Percentiles rank a stretch among this genome's conserved stretches.
Conservation (phyloP, 2,888 invertebrate genomes). For the Eustalomyia histrio region DNA sequence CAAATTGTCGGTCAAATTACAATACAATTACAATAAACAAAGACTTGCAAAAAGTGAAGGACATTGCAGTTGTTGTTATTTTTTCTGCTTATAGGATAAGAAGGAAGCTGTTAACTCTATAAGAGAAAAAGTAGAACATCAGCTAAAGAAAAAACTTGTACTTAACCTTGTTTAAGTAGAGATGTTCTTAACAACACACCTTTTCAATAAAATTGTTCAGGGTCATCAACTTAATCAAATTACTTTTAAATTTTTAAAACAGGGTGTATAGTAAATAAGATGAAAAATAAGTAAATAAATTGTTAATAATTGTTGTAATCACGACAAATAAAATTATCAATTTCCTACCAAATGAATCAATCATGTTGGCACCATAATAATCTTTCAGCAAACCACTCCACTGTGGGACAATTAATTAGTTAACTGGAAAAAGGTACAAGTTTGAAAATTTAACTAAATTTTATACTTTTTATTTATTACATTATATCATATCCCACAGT, state of each 20-base stretch:
- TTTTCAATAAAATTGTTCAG: constrained; percentile 30
- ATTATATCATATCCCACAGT: too few relatives aligned
- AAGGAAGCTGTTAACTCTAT: constrained; percentile 33
- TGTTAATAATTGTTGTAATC: background rate
- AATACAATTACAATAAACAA: too few relatives aligned
- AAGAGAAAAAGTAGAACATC: constrained; percentile 25
- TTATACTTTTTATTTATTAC: too few relatives aligned
- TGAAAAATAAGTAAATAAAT: too few relatives aligned
- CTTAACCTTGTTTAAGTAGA: background rate
- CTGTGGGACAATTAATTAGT: background rate
- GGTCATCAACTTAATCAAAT: constrained; percentile 50
- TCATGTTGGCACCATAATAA: background rate
- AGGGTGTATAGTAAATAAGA: background rate
- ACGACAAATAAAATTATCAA: background rate
- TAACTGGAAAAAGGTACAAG: background rate
- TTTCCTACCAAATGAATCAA: constrained; percentile 1
- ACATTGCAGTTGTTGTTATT: too few relatives aligned
- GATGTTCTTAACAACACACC: constrained; percentile 24
- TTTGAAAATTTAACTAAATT: background rate
- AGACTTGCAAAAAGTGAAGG: too few relatives aligned
- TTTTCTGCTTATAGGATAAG: background rate
- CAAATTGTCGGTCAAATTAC: background rate
- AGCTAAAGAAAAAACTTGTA: constrained; percentile 36
- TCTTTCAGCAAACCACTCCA: background rate
- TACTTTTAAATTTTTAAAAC: background rate